Evolutionary conservation across 1,140 invertebrate genomes (phyloP), one percentile per base, ranked within the genome.

Genomic region (Drosophila athabasca): DNA sequence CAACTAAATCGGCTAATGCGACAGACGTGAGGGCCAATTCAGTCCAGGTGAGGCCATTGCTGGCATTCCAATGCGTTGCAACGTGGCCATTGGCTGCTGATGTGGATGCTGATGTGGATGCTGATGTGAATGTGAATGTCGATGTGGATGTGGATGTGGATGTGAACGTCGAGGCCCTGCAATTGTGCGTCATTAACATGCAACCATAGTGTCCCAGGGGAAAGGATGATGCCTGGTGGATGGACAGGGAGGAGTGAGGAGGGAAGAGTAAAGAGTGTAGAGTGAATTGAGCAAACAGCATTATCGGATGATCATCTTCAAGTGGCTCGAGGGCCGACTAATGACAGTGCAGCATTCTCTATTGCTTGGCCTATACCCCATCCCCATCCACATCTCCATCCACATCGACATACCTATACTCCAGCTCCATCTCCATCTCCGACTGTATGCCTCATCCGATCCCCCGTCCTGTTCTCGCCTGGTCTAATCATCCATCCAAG

Each of bases 171-270:
- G 17, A 17, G 55, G 24, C 31, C 22, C 58, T 7, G 70, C 48
- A 67, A 50, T 70, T 69, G 60, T 59, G 79, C 79, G 57, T 78
- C 81, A 80, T 85, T 85, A 79, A 49, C 62, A 67, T 84, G 80
- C 81, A 62, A 59, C 54, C 55, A 39, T 39, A 11, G 13, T 39
- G 35, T 39, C 11, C 35, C 35, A 48, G 43, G 69, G 50, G 65
- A 69, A 4, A 39, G 35, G 48, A 51, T 46, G 29, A 51, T 35
- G 29, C 8, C 31, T 9, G 31, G 31, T 8, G 29, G 57, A 61
- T 60, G 61, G 45, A 19, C 17, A 19, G 17, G 17, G 17, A 19
- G 17, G 17, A 19, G 17, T 19, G 17, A 19, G 17, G 17, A 22
- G 9, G n/a, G 0, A 13, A 6, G 29, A 35, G 31, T 26, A 5